Evolutionary conservation across 2,888 invertebrate genomes (phyloP), one percentile per base, ranked within the genome.

Genomic region (Philereme vetulata): DNA sequence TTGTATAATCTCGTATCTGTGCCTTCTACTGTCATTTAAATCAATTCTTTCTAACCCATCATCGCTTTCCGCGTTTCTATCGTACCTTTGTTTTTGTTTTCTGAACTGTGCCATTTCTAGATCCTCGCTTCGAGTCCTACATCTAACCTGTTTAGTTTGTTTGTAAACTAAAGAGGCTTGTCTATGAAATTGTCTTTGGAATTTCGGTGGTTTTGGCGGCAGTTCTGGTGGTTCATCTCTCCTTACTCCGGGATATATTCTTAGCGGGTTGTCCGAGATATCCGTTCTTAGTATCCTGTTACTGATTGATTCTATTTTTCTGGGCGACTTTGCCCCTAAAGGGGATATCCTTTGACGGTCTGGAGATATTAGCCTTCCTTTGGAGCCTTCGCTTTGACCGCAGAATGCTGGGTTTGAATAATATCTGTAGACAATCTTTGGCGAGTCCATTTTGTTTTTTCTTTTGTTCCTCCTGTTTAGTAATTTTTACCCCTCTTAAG

Each of bases 351-450:
- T 71, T 51, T 77, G 75, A 10, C 82, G 74, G 10, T 85, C 81
- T 0, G 87, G 85, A 1, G 82, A 79, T 2, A 78, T 75, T 0
- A 88, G 76, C 61, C 86, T 86, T 7, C 84, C 71, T 43, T 87
- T 82, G 61, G 88, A 92, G 36, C 88, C 94, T 76, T 96, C 96
- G 78, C 96, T 96, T 84, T 96, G 95, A 35, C 95, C 94, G 78
- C 96, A 96, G 78, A 96, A 96, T 0, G 96, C 96, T 55, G 96
- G 96, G 79, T 96, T 96, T 5, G 95, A 95, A 75, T 96, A 96
- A 72, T 95, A 95, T 82, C 95, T 93, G 77, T 93, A 93, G 3
- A 92, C 84, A 6, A 93, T 93, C 77, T 91, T 92, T 36, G 92
- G 92, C 21, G 92, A 92, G 66, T 93, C 91, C 93, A 93, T 92